Conservation (phyloP, 2,888 invertebrate species). For the Amblyjoppa fuscipennis region DNA sequence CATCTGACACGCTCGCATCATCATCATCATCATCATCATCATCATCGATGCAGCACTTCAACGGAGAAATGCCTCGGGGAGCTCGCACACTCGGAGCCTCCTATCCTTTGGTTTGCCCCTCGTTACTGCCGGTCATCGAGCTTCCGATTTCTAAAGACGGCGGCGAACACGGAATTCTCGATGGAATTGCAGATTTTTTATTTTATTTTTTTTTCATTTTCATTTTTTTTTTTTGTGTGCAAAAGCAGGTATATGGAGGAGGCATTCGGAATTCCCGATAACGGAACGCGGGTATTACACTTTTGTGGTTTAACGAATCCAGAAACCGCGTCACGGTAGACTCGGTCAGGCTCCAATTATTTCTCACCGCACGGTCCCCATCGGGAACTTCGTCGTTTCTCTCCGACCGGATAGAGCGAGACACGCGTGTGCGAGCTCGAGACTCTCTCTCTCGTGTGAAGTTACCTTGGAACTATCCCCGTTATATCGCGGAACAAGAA, state of each 20-base stretch:
- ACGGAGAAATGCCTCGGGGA: conserved; percentile 26
- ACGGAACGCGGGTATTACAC: neutral
- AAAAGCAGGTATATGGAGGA: neutral
- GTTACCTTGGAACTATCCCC: conserved; percentile 28
- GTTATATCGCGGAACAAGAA: conserved; percentile 32
- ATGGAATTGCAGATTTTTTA: neutral
- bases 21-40: conserved; percentile 25
- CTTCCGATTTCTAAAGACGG: neutral
- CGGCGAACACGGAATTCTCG: neutral
- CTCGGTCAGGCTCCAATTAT: conserved; percentile 79
- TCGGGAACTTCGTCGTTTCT: conserved; percentile 50
- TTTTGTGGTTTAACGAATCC: conserved; percentile 42
- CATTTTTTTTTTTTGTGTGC: no score
- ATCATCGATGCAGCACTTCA: neutral
- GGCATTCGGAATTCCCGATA: neutral
- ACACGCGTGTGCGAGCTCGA: conserved; percentile 57
- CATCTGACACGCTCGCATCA: conserved; percentile 54
- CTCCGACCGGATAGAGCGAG: conserved; percentile 65
- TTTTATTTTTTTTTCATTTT: neutral
- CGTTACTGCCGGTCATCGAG: neutral
- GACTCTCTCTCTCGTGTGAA: conserved; percentile 27
- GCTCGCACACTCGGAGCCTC: neutral
- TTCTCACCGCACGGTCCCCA: conserved; percentile 49
- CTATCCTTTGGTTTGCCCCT: neutral
- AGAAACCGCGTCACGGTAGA: conserved; percentile 48